These are phyloP conservation scores for Zosterops pallidus DNA, from an alignment of 2,113 vertebrate species.

Conservation along the genomic window DNA sequence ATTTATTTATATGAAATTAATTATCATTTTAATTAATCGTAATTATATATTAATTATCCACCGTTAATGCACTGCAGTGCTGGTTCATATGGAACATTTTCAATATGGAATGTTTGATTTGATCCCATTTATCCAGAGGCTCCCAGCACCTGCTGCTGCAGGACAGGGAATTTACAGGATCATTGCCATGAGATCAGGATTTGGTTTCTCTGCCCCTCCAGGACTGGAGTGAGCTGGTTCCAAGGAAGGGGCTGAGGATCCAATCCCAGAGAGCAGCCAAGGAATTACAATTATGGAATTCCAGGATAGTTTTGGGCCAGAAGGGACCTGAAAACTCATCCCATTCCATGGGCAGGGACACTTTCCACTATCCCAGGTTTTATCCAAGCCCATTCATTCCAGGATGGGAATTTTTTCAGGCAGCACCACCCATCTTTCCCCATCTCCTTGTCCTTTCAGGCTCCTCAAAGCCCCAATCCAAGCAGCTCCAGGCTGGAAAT, in stretches of 20 bases:
- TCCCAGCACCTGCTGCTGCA: neutral
- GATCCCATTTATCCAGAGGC: neutral
- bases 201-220: neutral
- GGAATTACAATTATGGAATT: neutral
- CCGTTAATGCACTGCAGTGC: too few species aligned
- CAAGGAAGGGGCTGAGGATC: neutral
- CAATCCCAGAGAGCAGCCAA: neutral
- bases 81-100: fast-evolving
- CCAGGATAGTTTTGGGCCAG: neutral
- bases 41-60: neutral
- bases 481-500: neutral
- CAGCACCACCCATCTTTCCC: neutral
- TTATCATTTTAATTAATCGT: neutral
- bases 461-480: neutral
- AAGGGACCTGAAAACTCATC: neutral
- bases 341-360: neutral
- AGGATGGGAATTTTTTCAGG: fast-evolving
- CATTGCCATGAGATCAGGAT: fast-evolving
- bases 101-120: too few species aligned
- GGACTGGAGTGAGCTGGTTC: neutral
- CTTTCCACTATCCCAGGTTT: neutral
- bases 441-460: neutral
- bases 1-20: neutral
- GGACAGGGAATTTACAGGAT: neutral
- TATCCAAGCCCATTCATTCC: neutral